Evolutionary conservation across 2,113 vertebrate genomes (phyloP), one percentile per base, ranked within the genome.

Genomic region (Coregonus clupeaformis): DNA sequence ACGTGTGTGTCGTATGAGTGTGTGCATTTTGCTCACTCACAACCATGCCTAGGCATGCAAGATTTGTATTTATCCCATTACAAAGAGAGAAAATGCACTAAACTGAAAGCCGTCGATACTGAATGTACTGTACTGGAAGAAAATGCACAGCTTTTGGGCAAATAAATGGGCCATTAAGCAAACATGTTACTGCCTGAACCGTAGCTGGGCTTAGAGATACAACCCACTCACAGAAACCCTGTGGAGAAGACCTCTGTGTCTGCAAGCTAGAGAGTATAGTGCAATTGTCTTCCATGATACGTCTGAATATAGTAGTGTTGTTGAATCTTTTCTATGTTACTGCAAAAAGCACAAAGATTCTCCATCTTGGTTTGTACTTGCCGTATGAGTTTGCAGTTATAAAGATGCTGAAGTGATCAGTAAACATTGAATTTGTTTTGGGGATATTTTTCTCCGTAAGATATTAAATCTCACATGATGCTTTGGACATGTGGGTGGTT

Each of bases 131-230:
- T 85, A 84, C 83, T 59, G 73, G 83, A 86, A 81, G 82, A 85
- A 82, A 86, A 89, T 85, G 80, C 84, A 86, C 89, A 80, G 89
- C 88, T 91, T 80, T 86, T 18, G 74, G 89, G 82, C 84, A 89
- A 88, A 90, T 90, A 90, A 91, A 88, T 85, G 79, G 86, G 84
- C 87, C 85, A 89, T 92, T 91, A 89, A 83, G 78, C 82, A 74
- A 85, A 79, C 79, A 81, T 86, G 89, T 91, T 88, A 84, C 85
- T 85, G 84, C 84, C 76, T 74, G 83, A 89, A 83, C 88, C 87
- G 88, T 90, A 89, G 91, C 88, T 86, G 82, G 87, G 84, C 87
- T 88, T 83, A 82, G 79, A 89, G 71, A 71, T 84, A 82, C 79
- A 83, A 78, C 87, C 81, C 80, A 87, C 89, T 80, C 82, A 73